Base-by-base conservation (phyloP, 2,113 vertebrate species). In the Tachuris rubrigastra region DNA sequence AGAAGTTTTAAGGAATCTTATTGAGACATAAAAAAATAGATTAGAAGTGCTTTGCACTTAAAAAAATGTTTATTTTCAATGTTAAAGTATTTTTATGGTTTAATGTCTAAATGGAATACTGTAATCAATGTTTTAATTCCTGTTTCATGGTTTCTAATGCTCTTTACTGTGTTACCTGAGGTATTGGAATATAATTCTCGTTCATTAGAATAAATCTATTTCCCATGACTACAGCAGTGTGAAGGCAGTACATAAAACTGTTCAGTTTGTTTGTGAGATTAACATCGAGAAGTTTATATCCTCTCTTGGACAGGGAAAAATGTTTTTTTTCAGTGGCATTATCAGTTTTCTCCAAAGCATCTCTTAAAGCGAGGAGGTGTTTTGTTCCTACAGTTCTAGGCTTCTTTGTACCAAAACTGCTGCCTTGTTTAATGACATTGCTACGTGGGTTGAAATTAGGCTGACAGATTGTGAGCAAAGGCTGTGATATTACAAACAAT, bases 381-480 rank as follows among this genome's bases (percentile, higher is more conserved):
- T 93, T 94, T 93, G 79, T 94, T 93, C 88, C 47, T 95, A 22
- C 28, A 94, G 52, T 96, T 93, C 52, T 89, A 67, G 60, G 49
- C 72, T 85, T 79, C 89, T 93, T 95, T 95, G 74, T 87, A 96
- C 74, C 83, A 78, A 89, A 96, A 71, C 69, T 93, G 66, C 76
- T 0, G 4, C 71, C 83, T 94, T 95, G 90, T 93, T 96, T 96
- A 92, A 86, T 93, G 95, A 90, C 95, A 93, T 77, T 96, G 88
- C 93, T 88, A 84, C 49, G 79, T 92, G 95, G 76, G 83, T 73
- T 93, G 96, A 95, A 97, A 94, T 94, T 88, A 95, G 88, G 73
- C 85, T 94, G 95, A 94, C 90, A 97, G 96, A 96, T 93, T 95
- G 93, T 81, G 85, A 93, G 92, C 85, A 93, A 95, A 96, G 84